Evolutionary conservation across 2,797 vertebrate species (phyloP), one percentile per base, ranked within the genome.

Genomic region (Cichlasoma orientale): DNA sequence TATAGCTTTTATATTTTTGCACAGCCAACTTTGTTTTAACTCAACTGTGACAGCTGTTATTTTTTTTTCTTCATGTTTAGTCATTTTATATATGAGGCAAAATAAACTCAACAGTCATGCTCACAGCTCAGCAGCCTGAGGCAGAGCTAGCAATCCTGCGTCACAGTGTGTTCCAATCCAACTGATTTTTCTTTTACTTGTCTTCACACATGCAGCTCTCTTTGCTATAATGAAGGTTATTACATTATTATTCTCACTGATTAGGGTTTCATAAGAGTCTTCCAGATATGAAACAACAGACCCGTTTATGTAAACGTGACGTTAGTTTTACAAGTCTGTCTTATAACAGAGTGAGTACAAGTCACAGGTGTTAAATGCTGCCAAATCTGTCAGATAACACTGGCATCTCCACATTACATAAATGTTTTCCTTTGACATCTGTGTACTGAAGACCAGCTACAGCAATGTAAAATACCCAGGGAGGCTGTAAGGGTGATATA

Each of bases 71-170:
- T 5, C 52, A 21, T 25, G 29, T 72, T 33, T 4, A 70, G 56
- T 58, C 50, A 68, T 78, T 83, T 77, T 72, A 12, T 13, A 41
- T 5, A 5, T 70, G 55, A 41, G 59, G 36, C 56, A 70, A 56
- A 72, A 80, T 56, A 72, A 79, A 47, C 27, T 9, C 33, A 74
- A 73, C 56, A 77, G 6, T 13, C 63, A 8, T 50, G 63, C 25
- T 47, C 23, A 47, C 10, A 0, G 23, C 61, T 68, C 41, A 53
- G 69, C 59, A 59, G 68, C 75, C 71, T 3, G 50, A 73, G 74
- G 77, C 63, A 13, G 13, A 27, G 38, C 23, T 27, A 47, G 41
- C 27, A 29, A 50, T 50, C 25, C 63, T 68, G 41, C 11, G 2
- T 68, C 61, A 66, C 25, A 66, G 18, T 44, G 23, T 47, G 59